These are phyloP conservation scores for Actias luna DNA, from an alignment of 2,888 invertebrate species.

Conservation along the genomic window DNA sequence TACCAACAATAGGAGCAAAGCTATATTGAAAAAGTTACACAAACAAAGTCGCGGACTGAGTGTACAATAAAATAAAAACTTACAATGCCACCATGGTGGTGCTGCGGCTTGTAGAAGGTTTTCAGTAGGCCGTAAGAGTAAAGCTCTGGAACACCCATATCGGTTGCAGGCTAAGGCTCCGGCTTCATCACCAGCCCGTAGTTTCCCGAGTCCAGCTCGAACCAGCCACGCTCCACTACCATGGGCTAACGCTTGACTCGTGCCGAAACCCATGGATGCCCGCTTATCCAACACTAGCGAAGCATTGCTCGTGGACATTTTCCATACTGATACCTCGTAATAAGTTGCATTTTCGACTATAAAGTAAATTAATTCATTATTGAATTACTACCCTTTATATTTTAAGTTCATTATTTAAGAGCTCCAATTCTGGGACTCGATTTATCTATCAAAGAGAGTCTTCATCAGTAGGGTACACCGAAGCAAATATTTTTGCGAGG, in stretches of 20 bases:
- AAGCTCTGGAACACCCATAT: conserved; percentile 67
- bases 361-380: conserved; percentile 4
- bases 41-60: too few relatives aligned
- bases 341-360: conserved; percentile 75
- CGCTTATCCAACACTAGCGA: conserved; percentile 63
- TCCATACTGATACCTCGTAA: conserved; percentile 74
- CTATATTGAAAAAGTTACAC: too few relatives aligned
- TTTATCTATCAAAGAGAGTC: too few relatives aligned
- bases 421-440: too few relatives aligned
- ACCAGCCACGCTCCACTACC: conserved; percentile 54
- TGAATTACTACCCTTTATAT: background rate
- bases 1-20: too few relatives aligned
- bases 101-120: conserved; percentile 57
- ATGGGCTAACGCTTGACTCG: conserved; percentile 56
- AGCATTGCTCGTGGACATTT: conserved; percentile 67
- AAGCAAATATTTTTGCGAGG: too few relatives aligned
- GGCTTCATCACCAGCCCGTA: conserved; percentile 64
- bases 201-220: conserved; percentile 54
- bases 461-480: too few relatives aligned
- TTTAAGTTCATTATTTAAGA: background rate
- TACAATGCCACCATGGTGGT: conserved; percentile 72
- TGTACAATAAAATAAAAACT: conserved; percentile 33
- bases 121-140: conserved; percentile 65
- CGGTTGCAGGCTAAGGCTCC: conserved; percentile 72
- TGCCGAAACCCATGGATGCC: conserved; percentile 65